Percentiles rank a stretch among this genome's conserved stretches.
These are phyloP conservation scores for Miniopterus natalensis DNA, from an alignment of 2,113 vertebrate genomes.

Conservation along the genomic window DNA sequence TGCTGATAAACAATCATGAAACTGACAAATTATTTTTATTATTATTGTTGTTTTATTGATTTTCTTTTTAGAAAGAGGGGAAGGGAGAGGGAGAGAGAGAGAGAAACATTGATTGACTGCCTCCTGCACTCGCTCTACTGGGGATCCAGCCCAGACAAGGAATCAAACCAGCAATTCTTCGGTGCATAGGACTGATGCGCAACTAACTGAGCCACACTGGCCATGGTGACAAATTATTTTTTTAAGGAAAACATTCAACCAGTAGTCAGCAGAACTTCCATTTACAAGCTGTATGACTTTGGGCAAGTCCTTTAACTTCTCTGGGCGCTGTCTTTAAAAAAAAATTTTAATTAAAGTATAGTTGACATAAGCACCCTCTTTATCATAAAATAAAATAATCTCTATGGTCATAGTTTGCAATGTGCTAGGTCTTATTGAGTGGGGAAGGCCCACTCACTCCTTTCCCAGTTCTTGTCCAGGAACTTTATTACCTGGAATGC, in stretches of 20 bases:
- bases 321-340: background rate
- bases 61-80: background rate
- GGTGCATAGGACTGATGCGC: background rate
- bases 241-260: background rate
- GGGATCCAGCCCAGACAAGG: background rate
- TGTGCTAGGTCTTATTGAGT: background rate
- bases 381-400: background rate
- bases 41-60: background rate
- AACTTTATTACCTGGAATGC: background rate
- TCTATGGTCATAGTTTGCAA: background rate
- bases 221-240: background rate
- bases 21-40: background rate
- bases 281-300: background rate
- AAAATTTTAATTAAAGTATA: background rate
- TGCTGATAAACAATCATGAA: background rate
- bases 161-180: background rate
- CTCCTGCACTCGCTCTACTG: background rate
- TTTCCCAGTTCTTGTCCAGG: background rate
- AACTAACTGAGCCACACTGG: background rate
- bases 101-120: background rate
- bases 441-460: background rate
- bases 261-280: background rate
- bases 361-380: background rate
- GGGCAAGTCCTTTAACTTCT: background rate
- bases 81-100: background rate